Base-by-base conservation (phyloP, 1,140 invertebrate species). In the Globodera ellingtonae region DNA sequence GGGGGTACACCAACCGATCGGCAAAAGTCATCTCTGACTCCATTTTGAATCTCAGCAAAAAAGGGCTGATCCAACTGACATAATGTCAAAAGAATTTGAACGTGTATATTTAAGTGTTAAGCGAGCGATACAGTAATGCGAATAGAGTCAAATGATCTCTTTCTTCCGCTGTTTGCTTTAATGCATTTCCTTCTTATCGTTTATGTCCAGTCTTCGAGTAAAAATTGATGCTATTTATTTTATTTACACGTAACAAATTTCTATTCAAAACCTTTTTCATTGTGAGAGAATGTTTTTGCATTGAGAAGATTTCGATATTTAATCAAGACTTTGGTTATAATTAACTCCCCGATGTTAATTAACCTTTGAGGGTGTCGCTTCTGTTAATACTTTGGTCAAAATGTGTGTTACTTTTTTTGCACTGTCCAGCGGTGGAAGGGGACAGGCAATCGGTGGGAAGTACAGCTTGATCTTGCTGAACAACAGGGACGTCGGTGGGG, bases 1-100 rank as follows among this genome's bases (percentile, higher is more conserved):
- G 95, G 9, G 95, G 95, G 1, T 95, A 95, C 90, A 91, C 93
- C 69, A 92, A 92, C 79, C 91, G 91, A 77, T 94, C 93, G 3
- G 94, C 94, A 1, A 90, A 90, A 83, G 92, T 95, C 78, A 95
- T 95, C 75, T 93, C 94, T 0, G 92, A 94, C 85, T 95, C 94
- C 8, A 94, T 95, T 81, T 88, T 93, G 35, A 95, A 95, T 90
- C 90, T 95, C 9, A 79, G 83, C 47, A 72, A 78, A 7, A 82
- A 87, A n/a, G 73, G 56, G 1, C 52, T 85, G 21, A 82, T 85
- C 71, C n/a, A 81, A 66, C 62, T 82, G 15, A 3, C 5, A 46
- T 81, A 15, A 21, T 65, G 59, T 65, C 13, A 65, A 65, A 65
- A 3, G n/a, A 35, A 35, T 35, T 35, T 3, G 35, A 35, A 35